These are phyloP conservation scores for Epirrhoe alternata DNA, from an alignment of 2,888 invertebrate species.

Conservation along the genomic window DNA sequence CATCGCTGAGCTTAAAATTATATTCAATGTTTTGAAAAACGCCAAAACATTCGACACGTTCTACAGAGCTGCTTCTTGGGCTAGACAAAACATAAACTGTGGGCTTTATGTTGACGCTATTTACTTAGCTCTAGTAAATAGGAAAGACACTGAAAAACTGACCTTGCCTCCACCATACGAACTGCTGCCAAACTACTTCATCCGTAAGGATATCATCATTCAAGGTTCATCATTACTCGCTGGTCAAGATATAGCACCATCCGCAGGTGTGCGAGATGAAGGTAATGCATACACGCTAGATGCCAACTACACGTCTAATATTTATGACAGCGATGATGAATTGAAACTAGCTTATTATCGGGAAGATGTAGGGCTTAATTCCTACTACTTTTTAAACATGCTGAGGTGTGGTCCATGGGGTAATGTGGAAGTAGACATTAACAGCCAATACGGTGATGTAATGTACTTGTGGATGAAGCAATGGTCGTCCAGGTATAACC, in stretches of 20 bases:
- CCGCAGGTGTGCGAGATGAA: conserved; percentile 62
- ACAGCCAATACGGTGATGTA: conserved; percentile 85
- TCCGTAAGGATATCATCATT: conserved; percentile 85
- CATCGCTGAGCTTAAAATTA: conserved; percentile 61
- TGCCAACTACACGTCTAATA: conserved; percentile 72
- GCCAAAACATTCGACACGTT: conserved; percentile 86
- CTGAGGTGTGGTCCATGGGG: conserved; percentile 85
- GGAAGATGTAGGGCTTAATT: conserved; percentile 89
- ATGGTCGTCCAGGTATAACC: conserved; percentile 88
- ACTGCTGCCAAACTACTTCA: conserved; percentile 87
- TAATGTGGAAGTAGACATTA: conserved; percentile 65
- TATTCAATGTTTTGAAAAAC: conserved; percentile 80
- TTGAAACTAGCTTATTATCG: conserved; percentile 87
- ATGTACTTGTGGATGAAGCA: conserved; percentile 88
- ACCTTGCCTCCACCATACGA: conserved; percentile 88
- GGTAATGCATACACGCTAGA: conserved; percentile 71
- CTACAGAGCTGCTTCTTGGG: conserved; percentile 84
- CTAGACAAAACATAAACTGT: conserved; percentile 86
- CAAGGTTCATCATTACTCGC: conserved; percentile 67
- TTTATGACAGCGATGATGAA: conserved; percentile 78
- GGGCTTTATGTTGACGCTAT: conserved; percentile 86
- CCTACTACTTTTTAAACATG: conserved; percentile 85
- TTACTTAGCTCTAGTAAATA: conserved; percentile 84
- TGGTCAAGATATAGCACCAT: conserved; percentile 58
- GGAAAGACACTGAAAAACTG: conserved; percentile 84